These are phyloP conservation scores for Melieria omissa DNA, from an alignment of 2,888 invertebrate genomes.

Conservation along the genomic window DNA sequence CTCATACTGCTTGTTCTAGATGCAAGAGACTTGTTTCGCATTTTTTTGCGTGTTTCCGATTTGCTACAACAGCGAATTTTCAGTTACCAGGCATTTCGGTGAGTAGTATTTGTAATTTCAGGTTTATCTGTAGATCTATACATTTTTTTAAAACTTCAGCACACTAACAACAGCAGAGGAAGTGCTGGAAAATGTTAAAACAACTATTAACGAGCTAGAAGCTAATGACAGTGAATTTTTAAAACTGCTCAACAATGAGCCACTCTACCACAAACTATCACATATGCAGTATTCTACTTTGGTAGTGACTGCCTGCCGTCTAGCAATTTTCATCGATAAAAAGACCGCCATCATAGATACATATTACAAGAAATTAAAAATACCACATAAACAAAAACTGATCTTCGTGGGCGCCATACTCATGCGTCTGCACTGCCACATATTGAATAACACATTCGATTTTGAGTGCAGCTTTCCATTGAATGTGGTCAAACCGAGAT, in stretches of 20 bases:
- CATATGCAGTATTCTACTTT: constrained; percentile 45
- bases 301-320: constrained; percentile 44
- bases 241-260: constrained; percentile 33
- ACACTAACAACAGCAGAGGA: constrained; percentile 38
- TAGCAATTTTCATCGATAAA: constrained; percentile 43
- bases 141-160: background rate
- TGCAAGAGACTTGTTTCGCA: constrained; percentile 40
- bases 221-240: constrained; percentile 17
- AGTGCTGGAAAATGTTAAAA: constrained; percentile 33
- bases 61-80: constrained; percentile 38
- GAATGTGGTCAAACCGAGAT: background rate
- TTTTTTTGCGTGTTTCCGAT: constrained; percentile 39
- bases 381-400: constrained; percentile 43
- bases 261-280: constrained; percentile 35
- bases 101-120: constrained; percentile 10
- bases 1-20: constrained; percentile 42
- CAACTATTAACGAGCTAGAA: constrained; percentile 12
- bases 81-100: constrained; percentile 37
- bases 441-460: constrained; percentile 42
- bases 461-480: constrained; percentile 41
- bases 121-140: background rate
- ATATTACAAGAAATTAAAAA: constrained; percentile 36
- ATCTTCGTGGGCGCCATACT: constrained; percentile 44
- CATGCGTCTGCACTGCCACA: constrained; percentile 45
- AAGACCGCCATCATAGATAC: constrained; percentile 39